phyloP scores from a whole-genome alignment of 2,797 vertebrate genomes.

The Nothura maculosa region DNA sequence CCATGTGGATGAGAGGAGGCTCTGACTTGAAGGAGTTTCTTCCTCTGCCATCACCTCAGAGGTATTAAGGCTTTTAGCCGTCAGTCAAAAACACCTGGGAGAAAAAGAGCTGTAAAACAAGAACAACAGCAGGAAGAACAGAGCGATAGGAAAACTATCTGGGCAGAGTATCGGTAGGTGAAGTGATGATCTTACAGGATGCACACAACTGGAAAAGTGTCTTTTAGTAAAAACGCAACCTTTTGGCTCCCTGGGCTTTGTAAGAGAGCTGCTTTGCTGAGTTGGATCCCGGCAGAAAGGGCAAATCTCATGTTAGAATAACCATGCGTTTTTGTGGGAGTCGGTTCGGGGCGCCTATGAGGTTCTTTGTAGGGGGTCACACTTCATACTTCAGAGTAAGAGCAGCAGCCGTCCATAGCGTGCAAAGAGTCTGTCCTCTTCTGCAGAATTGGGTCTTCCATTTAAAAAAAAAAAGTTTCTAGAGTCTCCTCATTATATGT shows the following conservation, averaged over 20 bases:
- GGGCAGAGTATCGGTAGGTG: neutral
- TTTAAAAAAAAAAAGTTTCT: neutral
- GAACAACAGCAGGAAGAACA: neutral
- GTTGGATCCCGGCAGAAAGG: neutral
- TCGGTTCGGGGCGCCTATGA: too few relatives aligned
- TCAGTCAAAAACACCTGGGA: neutral
- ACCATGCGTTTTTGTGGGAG: fast-evolving
- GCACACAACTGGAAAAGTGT: fast-evolving
- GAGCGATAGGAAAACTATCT: fast-evolving
- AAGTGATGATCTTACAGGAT: neutral
- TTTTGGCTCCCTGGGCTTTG: neutral
- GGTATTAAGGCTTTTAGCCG: neutral
- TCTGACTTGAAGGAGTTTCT: fast-evolving
- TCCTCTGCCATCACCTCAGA: neutral
- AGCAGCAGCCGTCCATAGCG: fast-evolving
- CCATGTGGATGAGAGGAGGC: fast-evolving
- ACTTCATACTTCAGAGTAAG: fast-evolving
- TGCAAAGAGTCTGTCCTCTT: neutral
- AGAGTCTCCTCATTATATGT: neutral
- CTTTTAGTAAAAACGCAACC: neutral
- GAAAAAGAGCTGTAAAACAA: neutral
- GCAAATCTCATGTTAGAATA: neutral
- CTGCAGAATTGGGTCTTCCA: neutral
- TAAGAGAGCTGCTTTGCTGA: neutral
- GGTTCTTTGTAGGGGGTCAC: too few relatives aligned